These are phyloP conservation scores for Allophyes oxyacanthae DNA, from an alignment of 2,888 invertebrate genomes.

Conservation along the genomic window DNA sequence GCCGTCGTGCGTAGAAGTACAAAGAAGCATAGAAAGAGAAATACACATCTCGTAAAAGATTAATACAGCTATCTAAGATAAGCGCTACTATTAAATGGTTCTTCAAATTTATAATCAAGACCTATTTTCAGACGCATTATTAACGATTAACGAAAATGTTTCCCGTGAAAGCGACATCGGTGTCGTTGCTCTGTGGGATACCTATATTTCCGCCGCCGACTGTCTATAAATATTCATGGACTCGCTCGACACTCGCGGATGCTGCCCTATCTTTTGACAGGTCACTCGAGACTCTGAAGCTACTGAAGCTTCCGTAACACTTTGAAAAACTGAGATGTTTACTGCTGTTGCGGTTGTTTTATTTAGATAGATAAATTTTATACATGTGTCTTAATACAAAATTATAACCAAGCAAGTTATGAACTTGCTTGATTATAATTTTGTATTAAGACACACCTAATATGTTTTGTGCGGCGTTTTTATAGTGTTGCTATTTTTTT, in stretches of 20 bases:
- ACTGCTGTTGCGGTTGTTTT: constrained; percentile 6
- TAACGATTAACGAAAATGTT: constrained; percentile 8
- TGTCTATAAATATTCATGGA: constrained; percentile 68
- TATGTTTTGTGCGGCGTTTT: no score
- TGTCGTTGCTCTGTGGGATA: constrained; percentile 29
- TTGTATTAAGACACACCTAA: no score
- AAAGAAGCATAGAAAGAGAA: no score
- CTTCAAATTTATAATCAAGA: not conserved
- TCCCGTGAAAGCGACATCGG: constrained; percentile 5
- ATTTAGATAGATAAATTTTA: not conserved
- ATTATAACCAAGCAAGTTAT: no score
- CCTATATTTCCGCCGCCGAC: constrained; percentile 34
- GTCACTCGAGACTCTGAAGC: constrained; percentile 46
- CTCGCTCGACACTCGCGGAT: constrained; percentile 47
- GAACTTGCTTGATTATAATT: no score
- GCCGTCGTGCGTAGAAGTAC: not conserved
- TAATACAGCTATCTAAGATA: not conserved
- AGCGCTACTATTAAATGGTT: not conserved
- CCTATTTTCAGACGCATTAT: not conserved
- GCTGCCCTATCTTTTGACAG: constrained; percentile 55
- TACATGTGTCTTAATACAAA: no score
- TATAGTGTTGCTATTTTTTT: no score
- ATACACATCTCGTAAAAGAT: no score
- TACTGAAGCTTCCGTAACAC: constrained; percentile 23
- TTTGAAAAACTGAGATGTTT: constrained; percentile 12